Evolutionary conservation across 2,888 invertebrate species (phyloP).

Genomic region (Ophonus ardosiacus): DNA sequence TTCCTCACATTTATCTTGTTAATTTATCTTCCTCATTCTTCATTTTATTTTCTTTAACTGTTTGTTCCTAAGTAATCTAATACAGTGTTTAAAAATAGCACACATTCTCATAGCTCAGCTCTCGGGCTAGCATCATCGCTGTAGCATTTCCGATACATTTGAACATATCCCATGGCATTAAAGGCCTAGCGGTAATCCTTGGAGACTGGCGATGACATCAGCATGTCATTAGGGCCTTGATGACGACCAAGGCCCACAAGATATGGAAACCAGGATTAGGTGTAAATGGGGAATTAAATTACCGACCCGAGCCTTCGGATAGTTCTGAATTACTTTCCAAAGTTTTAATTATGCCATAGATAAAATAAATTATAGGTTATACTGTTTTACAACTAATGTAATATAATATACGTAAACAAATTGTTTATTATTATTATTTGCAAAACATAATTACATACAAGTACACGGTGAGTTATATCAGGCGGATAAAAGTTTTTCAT

Average conservation of each 20-base stretch:
- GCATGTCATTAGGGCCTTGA: not conserved
- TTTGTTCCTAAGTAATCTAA: not conserved
- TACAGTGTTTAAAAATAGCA: not conserved
- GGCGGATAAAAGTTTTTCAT: not conserved
- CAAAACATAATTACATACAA: not conserved
- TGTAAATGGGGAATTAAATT: constrained; percentile 57
- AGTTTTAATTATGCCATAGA: not conserved
- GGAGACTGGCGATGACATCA: not conserved
- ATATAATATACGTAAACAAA: not conserved
- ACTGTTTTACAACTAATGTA: no score
- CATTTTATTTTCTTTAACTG: no score
- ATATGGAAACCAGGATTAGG: constrained; percentile 58
- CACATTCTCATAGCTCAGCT: not conserved
- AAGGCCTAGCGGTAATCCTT: not conserved
- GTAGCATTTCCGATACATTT: not conserved
- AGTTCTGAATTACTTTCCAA: not conserved
- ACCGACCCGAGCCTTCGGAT: constrained; percentile 1
- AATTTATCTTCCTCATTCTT: no score
- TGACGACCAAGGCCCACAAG: not conserved
- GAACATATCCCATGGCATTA: not conserved
- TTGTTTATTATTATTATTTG: not conserved
- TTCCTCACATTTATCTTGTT: no score
- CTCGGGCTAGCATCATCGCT: not conserved
- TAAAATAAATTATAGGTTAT: not conserved
- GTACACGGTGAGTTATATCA: not conserved